Evolutionary conservation across 2,888 invertebrate genomes (phyloP), one percentile per base, ranked within the genome.

Genomic region (Lasioglossum morio): DNA sequence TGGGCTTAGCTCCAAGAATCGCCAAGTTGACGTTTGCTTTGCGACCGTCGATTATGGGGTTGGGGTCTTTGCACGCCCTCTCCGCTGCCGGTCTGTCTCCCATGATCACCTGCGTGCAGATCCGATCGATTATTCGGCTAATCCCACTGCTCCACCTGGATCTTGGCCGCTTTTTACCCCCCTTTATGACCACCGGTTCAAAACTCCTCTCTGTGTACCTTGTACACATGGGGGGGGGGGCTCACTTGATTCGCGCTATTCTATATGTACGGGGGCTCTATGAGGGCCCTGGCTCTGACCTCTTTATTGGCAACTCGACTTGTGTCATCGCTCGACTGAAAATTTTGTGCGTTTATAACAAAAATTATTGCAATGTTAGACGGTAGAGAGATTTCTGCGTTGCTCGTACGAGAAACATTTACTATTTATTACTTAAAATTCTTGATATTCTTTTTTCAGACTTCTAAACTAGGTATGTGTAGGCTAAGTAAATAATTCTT

Each of bases 21-120:
- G 99, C 99, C 93, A 99, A 96, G 96, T 99, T 99, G 77, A 99
- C 99, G 96, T 99, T 99, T 87, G 99, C 99, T 96, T 99, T 99
- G 94, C 99, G 97, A 79, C 99, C 99, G 95, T 99, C 99, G 93
- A 99, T 99, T 95, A 99, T 99, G 79, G 99, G 99, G 95, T 99
- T 99, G 81, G 99, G 99, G 95, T 99, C 99, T 95, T 99, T 99
- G 96, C 99, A 99, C 75, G 99, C 99, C 93, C 99, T 96, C 95
- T 99, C 99, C 77, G 99, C 99, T 74, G 99, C 98, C 81, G 98
- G 97, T 94, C 98, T 96, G 95, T 99, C 99, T 81, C 98, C 98
- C 99, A 99, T 99, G 95, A 99, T 99, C 92, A 99, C 99, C 99
- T 99, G 96, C 82, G 74, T 86, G 84, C 88, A 89, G 85, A 89